Base-by-base conservation (phyloP, 1,140 invertebrate species). In the Cyrtorhinus lividipennis region DNA sequence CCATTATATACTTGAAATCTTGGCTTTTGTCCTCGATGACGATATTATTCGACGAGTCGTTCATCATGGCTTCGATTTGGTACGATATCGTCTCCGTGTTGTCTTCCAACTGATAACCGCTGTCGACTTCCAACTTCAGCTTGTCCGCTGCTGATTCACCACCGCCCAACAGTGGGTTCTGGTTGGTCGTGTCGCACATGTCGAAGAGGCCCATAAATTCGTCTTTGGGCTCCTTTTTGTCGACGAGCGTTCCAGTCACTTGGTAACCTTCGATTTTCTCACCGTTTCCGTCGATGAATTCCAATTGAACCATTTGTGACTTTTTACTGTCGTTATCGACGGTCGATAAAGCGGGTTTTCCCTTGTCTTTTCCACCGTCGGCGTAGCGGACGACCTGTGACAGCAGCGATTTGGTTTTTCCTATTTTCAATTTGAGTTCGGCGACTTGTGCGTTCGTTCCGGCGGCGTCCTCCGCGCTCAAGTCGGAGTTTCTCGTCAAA, bases 221-320 rank as follows among this genome's bases (percentile, higher is more conserved):
- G n/a, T 46, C 38, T 38, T 66, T 24, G 23, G 27, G 2, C 24
- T 45, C 23, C 23, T 44, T 61, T 64, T 64, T 61, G 12, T 64
- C 60, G 8, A 66, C 59, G 1, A 68, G 23, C 8, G 65, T 66
- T 18, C 67, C 65, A 13, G 63, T 61, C 15, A 68, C 64, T 57
- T 66, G 62, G 59, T 66, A 68, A 18, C 63, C 65, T 61, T 65
- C 63, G 23, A 68, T 68, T 56, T 66, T 66, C 24, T 66, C 62
- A 13, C 67, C 67, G 56, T 65, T 65, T 3, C 67, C 65, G 59
- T 68, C 65, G 18, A 68, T 65, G 24, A 68, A 64, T 44, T 68
- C 65, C 1, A 68, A 44, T 38, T 68, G 61, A n/a, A 68, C 59
- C 61, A 68, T 56, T 56, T 68, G 61, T 5, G 67, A 62, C 27